Evolutionary conservation across 1,140 invertebrate species (phyloP), one percentile per base, ranked within the genome.

Genomic region (Ceratosolen solmsi): DNA sequence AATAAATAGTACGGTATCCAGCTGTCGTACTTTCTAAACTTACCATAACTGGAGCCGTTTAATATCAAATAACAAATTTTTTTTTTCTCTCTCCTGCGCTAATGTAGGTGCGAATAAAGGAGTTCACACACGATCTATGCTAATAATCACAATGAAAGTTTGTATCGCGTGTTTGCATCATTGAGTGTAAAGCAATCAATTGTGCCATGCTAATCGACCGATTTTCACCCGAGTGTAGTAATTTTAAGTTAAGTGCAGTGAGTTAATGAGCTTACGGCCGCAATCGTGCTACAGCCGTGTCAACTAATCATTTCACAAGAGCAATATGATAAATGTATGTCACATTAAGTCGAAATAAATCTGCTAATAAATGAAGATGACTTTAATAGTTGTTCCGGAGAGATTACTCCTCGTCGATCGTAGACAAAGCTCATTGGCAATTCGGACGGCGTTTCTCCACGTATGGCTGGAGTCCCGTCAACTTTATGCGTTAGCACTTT

Each of bases 401-500:
- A 30, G 72, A 73, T 73, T 71, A 79, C 15, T 30, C 22, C 22
- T 60, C 15, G 41, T 36, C 38, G 25, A 77, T 60, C 78, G 33
- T 38, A 58, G 78, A 5, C 30, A 9, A 7, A 8, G 2, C 68
- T 72, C 78, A 60, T 79, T 72, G n/a, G 17, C n/a, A 58, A 79
- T 71, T 79, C 77, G 7, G 27, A 46, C n/a, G n/a, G 51, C 68
- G 54, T 79, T 30, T 49, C 25, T 54, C 15, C 27, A 7, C 27
- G 49, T n/a, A 20, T 5, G 25, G 33, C n/a, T 46, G 30, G 4
- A 27, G n/a, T 17, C 25, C 38, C 3, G n/a, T 20, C 51, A 36
- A 79, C 49, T 73, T 73, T 74, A 80, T 20, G 70, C 36, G 79
- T 74, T 80, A 38, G 79, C 51, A 60, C 41, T 65, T 80, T 74